phyloP scores from a whole-genome alignment of 2,888 invertebrate genomes.

The Tinea pellionella region DNA sequence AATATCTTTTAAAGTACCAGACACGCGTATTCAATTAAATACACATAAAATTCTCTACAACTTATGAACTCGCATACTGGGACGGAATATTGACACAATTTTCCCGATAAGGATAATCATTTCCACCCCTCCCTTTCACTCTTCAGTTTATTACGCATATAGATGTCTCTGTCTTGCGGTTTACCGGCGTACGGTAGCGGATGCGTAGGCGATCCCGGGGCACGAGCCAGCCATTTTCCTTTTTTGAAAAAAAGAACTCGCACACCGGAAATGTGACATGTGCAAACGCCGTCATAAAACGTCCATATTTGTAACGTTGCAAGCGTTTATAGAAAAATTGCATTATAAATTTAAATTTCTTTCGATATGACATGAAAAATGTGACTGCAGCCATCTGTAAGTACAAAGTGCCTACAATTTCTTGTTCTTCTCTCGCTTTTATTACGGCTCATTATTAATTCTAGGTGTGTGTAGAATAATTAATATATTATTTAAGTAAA shows the following conservation, averaged over 20 bases:
- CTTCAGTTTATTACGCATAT: not conserved
- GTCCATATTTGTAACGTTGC: not conserved
- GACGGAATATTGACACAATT: constrained; percentile 16
- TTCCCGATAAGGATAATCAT: constrained; percentile 14
- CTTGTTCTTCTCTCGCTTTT: not conserved
- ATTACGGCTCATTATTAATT: not conserved
- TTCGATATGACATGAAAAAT: not conserved
- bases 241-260: constrained; percentile 21
- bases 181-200: constrained; percentile 20
- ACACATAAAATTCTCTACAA: not conserved
- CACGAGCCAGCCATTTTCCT: constrained; percentile 25
- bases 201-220: constrained; percentile 17
- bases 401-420: not conserved
- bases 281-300: not conserved
- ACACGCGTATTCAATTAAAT: not conserved
- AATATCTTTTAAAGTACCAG: not conserved
- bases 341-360: not conserved
- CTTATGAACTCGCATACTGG: not conserved
- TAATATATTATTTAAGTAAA: not conserved
- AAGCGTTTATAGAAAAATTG: not conserved
- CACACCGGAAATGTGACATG: constrained; percentile 23
- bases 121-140: not conserved
- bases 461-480: not conserved
- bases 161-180: constrained; percentile 16
- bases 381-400: not conserved